Evolutionary conservation across 2,888 invertebrate genomes (phyloP).

Genomic region (Hemistola chrysoprasaria): DNA sequence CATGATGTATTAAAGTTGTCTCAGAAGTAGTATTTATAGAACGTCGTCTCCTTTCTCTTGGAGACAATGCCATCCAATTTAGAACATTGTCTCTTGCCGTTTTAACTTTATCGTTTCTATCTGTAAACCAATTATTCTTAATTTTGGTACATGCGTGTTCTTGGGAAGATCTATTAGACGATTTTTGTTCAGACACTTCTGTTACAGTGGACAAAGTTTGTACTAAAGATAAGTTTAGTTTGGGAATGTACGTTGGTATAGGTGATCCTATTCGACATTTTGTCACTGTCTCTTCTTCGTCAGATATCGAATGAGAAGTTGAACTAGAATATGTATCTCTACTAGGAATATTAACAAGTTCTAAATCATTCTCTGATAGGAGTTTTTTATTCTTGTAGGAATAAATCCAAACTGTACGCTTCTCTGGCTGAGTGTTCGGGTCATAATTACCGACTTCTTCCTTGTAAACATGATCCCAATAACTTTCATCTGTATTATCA

Average conservation of each 20-base stretch:
- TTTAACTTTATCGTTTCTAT: constrained; percentile 28
- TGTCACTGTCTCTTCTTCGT: constrained; percentile 32
- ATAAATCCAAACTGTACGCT: constrained; percentile 62
- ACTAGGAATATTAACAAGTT: constrained; percentile 40
- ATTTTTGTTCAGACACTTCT: constrained; percentile 59
- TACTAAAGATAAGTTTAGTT: constrained; percentile 50
- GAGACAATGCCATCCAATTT: constrained; percentile 57
- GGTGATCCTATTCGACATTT: constrained; percentile 50
- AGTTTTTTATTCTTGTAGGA: constrained; percentile 60
- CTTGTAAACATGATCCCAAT: constrained; percentile 32
- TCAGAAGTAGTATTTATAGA: constrained; percentile 25
- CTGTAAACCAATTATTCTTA: constrained; percentile 48
- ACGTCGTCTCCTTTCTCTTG: constrained; percentile 49
- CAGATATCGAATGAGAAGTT: constrained; percentile 36
- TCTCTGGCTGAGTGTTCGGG: constrained; percentile 37
- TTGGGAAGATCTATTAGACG: constrained; percentile 29
- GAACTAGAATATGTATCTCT: constrained; percentile 38
- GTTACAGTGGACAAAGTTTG: constrained; percentile 63
- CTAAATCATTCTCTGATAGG: constrained; percentile 46
- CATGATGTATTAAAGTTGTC: neutral
- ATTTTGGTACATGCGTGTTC: constrained; percentile 31
- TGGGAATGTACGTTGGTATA: constrained; percentile 52
- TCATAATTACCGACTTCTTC: constrained; percentile 40
- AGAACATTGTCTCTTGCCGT: constrained; percentile 38
- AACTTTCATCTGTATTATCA: constrained; percentile 25